These are phyloP conservation scores for Hypothenemus hampei DNA, from an alignment of 1,140 invertebrate species.

Conservation along the genomic window DNA sequence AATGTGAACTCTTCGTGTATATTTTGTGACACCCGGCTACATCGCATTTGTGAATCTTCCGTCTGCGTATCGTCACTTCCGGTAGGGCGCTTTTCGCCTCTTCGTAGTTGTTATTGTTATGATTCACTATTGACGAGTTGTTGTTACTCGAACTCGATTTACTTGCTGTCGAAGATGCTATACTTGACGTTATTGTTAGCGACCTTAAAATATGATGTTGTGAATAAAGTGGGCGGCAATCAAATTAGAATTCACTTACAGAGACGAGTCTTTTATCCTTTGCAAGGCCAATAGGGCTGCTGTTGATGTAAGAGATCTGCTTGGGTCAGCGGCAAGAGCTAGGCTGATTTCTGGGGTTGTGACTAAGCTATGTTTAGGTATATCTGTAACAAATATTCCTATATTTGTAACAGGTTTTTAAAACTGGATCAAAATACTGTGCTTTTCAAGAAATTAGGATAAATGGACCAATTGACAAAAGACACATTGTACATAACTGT, in stretches of 20 bases:
- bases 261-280: constrained; percentile 53
- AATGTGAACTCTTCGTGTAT: constrained; percentile 22
- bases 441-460: no score
- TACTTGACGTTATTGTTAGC: constrained; percentile 27
- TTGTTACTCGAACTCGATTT: constrained; percentile 30
- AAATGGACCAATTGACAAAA: no score
- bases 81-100: constrained; percentile 25
- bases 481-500: no score
- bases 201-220: constrained; percentile 28
- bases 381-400: constrained; percentile 37
- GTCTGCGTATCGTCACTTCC: constrained; percentile 51
- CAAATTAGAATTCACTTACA: constrained; percentile 45
- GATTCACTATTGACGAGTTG: constrained; percentile 46
- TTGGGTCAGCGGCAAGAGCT: constrained; percentile 38
- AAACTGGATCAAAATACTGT: no score
- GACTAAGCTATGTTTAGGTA: constrained; percentile 36
- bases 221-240: background rate
- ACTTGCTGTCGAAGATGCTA: constrained; percentile 9
- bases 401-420: background rate
- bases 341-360: constrained; percentile 31
- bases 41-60: constrained; percentile 36
- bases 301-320: constrained; percentile 48
- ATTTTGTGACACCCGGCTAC: constrained; percentile 12
- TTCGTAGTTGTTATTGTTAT: constrained; percentile 43
- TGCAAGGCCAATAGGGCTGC: constrained; percentile 51